Evolutionary conservation across 2,113 vertebrate species (phyloP).

Genomic region (Stegastes partitus): DNA sequence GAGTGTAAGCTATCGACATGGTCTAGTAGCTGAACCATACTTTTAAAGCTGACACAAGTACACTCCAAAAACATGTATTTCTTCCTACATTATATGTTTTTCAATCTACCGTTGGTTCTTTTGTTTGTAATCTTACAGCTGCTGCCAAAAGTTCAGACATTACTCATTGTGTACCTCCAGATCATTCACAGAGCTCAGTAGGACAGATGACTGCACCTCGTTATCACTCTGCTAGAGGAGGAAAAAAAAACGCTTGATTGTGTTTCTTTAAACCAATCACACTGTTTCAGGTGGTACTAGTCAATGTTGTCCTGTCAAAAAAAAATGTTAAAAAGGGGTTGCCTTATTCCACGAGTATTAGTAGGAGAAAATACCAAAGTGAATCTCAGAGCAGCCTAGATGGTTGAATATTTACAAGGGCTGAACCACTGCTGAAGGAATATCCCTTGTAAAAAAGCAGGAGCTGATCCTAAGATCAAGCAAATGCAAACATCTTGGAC

Average conservation of each 20-base stretch:
- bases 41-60: not conserved
- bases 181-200: too few relatives aligned
- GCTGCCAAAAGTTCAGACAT: constrained; percentile 4
- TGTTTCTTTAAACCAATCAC: too few relatives aligned
- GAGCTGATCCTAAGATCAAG: not conserved
- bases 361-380: constrained; percentile 33
- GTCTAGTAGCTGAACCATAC: not conserved
- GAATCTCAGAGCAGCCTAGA: constrained; percentile 11
- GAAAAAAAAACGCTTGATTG: too few relatives aligned
- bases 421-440: not conserved
- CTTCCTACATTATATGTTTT: not conserved
- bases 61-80: not conserved
- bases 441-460: not conserved
- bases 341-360: constrained; percentile 6
- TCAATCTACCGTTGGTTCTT: not conserved
- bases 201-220: too few relatives aligned
- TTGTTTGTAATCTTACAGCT: not conserved
- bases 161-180: not conserved
- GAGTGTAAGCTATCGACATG: not conserved
- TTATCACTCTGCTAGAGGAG: too few relatives aligned
- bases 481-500: too few relatives aligned
- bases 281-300: too few relatives aligned
- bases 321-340: too few relatives aligned
- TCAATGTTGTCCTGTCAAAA: too few relatives aligned
- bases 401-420: constrained; percentile 7